Conservation (phyloP, 1,140 invertebrate species). For the Lepidurus arcticus region DNA sequence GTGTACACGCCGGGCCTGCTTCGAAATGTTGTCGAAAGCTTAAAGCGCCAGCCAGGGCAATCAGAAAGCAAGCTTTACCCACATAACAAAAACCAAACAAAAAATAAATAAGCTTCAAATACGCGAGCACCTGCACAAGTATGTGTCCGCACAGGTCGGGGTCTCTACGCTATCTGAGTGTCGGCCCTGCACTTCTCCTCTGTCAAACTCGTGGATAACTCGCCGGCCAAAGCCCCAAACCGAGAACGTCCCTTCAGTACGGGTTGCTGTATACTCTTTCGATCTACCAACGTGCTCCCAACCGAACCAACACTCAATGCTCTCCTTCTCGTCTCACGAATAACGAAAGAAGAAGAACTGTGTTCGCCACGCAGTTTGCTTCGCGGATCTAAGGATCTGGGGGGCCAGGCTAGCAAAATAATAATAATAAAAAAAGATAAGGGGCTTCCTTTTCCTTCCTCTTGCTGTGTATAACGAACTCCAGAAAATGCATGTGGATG, state of each 20-base stretch:
- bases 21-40: no score
- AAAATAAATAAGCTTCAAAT: background rate
- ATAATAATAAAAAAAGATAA: background rate
- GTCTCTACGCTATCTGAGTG: slow-evolving; percentile 9
- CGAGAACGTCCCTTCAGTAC: background rate
- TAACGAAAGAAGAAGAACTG: background rate
- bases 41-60: background rate
- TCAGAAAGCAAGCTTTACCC: background rate
- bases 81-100: background rate
- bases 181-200: background rate
- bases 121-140: background rate
- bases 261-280: background rate
- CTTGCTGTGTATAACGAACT: background rate
- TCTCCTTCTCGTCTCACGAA: background rate
- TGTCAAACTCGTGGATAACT: background rate
- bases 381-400: background rate
- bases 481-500: no score
- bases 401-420: background rate
- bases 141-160: background rate
- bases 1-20: no score
- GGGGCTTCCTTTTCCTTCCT: background rate
- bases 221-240: background rate
- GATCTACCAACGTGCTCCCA: background rate
- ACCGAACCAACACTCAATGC: background rate
- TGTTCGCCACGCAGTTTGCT: background rate